Percentiles rank a stretch among this genome's conserved stretches.
Conservation (phyloP, 1,140 invertebrate species). For the Drosophila lini region DNA sequence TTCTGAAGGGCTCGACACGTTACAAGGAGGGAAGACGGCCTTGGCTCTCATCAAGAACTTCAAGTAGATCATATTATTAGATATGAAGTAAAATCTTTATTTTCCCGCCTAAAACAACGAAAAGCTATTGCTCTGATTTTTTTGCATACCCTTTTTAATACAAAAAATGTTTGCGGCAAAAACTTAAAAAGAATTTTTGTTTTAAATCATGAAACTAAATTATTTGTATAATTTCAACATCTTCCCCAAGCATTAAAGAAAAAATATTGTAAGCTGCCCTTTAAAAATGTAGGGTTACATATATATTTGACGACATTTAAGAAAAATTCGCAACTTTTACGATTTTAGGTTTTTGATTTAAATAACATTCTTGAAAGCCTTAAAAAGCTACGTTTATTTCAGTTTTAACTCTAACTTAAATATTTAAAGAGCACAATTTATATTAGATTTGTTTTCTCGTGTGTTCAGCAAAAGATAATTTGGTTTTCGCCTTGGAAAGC, state of each 20-base stretch:
- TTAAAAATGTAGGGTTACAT: slow-evolving; percentile 13
- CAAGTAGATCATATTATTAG: background rate
- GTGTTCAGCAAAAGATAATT: slow-evolving; percentile 51
- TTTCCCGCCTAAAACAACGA: slow-evolving; percentile 7
- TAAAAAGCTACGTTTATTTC: slow-evolving; percentile 49
- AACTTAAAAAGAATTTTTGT: background rate
- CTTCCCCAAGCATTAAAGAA: slow-evolving; percentile 2
- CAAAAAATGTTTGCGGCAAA: background rate
- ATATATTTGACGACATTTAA: slow-evolving; percentile 14
- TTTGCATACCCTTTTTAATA: no score
- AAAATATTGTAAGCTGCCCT: slow-evolving; percentile 8
- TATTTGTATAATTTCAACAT: background rate
- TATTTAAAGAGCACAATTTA: slow-evolving; percentile 58
- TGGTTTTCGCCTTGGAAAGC: slow-evolving; percentile 42
- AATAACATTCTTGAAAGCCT: slow-evolving; percentile 36
- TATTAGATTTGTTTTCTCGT: slow-evolving; percentile 32
- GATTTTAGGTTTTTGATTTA: slow-evolving; percentile 20
- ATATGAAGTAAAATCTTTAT: background rate
- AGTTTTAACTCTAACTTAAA: slow-evolving; percentile 55
- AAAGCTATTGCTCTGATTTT: slow-evolving; percentile 9
- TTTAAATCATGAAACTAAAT: background rate
- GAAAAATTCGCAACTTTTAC: slow-evolving; percentile 17
- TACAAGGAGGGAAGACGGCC: slow-evolving; percentile 1
- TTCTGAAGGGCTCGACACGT: background rate
- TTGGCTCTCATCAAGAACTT: slow-evolving; percentile 6